These are phyloP conservation scores for Timema cristinae DNA, from an alignment of 2,888 invertebrate species.

Conservation along the genomic window DNA sequence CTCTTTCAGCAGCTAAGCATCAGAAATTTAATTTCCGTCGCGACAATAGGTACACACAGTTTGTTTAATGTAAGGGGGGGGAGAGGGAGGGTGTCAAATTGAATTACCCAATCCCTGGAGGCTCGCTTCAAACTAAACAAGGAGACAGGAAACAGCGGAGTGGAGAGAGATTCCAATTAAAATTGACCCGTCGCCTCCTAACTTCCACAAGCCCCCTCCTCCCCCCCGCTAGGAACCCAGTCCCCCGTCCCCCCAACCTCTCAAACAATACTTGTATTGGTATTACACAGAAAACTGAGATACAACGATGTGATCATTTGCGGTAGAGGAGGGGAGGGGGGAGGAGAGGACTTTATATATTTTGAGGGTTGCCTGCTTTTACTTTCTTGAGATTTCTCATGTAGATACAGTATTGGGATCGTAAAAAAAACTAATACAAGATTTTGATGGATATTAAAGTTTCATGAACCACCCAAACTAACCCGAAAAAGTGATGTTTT, in stretches of 20 bases:
- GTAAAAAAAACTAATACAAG: too few relatives aligned
- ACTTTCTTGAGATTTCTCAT: too few relatives aligned
- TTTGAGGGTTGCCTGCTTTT: too few relatives aligned
- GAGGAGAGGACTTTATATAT: too few relatives aligned
- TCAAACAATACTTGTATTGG: neutral
- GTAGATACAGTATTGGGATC: too few relatives aligned
- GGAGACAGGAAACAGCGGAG: neutral
- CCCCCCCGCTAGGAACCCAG: conserved; percentile 14
- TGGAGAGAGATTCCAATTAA: conserved; percentile 32
- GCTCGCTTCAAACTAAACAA: too few relatives aligned
- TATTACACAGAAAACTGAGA: neutral
- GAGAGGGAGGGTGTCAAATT: conserved; percentile 31
- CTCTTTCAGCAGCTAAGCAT: neutral
- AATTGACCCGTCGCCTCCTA: conserved; percentile 30
- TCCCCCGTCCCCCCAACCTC: conserved; percentile 8
- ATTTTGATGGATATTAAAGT: too few relatives aligned
- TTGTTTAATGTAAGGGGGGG: conserved; percentile 32
- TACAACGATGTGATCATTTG: conserved; percentile 12
- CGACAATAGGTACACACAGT: conserved; percentile 33
- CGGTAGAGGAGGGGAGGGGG: too few relatives aligned
- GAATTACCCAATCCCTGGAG: conserved; percentile 23
- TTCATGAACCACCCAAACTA: too few relatives aligned
- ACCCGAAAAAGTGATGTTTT: too few relatives aligned
- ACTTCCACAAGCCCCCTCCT: conserved; percentile 7
- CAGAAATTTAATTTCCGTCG: conserved; percentile 32